phyloP scores from a whole-genome alignment of 2,888 invertebrate species.

The Harpagoxenus sublaevis region DNA sequence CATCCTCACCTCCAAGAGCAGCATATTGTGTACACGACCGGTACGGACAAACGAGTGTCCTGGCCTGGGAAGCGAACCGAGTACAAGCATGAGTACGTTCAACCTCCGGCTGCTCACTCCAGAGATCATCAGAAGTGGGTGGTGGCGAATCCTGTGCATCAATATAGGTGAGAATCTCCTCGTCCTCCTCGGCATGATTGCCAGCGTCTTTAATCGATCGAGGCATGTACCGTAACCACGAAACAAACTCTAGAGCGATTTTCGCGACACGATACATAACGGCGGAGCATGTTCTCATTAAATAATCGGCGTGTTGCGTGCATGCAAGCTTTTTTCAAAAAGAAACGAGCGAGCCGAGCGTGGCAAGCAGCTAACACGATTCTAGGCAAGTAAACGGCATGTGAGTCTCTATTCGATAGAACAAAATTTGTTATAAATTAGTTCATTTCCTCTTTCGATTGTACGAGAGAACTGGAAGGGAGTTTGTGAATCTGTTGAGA shows the following conservation, averaged over 20 bases:
- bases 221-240: slow-evolving; percentile 40
- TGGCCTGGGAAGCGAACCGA: slow-evolving; percentile 87
- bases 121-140: slow-evolving; percentile 89
- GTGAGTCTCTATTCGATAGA: slow-evolving; percentile 28
- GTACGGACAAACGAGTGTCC: slow-evolving; percentile 88
- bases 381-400: slow-evolving; percentile 66
- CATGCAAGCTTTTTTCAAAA: slow-evolving; percentile 46
- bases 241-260: slow-evolving; percentile 22
- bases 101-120: slow-evolving; percentile 88
- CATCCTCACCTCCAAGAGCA: slow-evolving; percentile 86
- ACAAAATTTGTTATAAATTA: not conserved
- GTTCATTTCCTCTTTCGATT: not conserved
- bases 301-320: slow-evolving; percentile 53
- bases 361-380: slow-evolving; percentile 31
- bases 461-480: slow-evolving; percentile 12
- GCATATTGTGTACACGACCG: slow-evolving; percentile 87
- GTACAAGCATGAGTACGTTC: slow-evolving; percentile 88
- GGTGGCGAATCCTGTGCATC: slow-evolving; percentile 87
- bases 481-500: slow-evolving; percentile 8
- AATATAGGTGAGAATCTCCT: slow-evolving; percentile 85
- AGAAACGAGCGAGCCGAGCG: slow-evolving; percentile 58
- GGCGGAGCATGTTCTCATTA: slow-evolving; percentile 56
- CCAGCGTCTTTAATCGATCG: slow-evolving; percentile 1
- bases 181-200: not conserved
- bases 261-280: slow-evolving; percentile 33